These are phyloP conservation scores for Xanthorhoe spadicearia DNA, from an alignment of 2,888 invertebrate genomes.

Conservation along the genomic window DNA sequence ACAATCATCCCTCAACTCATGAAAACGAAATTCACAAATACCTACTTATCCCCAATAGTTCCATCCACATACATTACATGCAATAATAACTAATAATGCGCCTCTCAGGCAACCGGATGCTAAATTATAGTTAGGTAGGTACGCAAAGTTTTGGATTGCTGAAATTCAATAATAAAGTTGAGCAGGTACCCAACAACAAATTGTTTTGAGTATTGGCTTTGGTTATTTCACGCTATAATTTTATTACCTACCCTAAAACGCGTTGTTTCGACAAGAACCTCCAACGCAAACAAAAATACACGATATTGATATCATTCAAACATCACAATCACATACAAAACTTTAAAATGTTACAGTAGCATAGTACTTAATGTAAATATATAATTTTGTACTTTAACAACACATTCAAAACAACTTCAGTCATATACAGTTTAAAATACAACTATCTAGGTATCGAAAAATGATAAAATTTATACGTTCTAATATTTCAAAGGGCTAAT, in stretches of 20 bases:
- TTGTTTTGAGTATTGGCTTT: slow-evolving; percentile 71
- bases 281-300: slow-evolving; percentile 24
- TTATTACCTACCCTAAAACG: slow-evolving; percentile 61
- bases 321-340: slow-evolving; percentile 18
- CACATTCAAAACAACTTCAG: slow-evolving; percentile 29
- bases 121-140: slow-evolving; percentile 1
- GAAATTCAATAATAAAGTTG: slow-evolving; percentile 27
- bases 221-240: slow-evolving; percentile 73
- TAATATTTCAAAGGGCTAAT: not conserved
- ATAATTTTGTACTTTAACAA: slow-evolving; percentile 34
- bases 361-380: slow-evolving; percentile 15
- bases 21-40: slow-evolving; percentile 26
- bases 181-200: slow-evolving; percentile 51
- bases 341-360: slow-evolving; percentile 19
- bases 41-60: not conserved
- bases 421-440: slow-evolving; percentile 18
- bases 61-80: not conserved
- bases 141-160: slow-evolving; percentile 13
- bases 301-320: slow-evolving; percentile 15
- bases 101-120: slow-evolving; percentile 12
- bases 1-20: slow-evolving; percentile 7
- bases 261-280: slow-evolving; percentile 29
- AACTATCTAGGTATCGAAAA: slow-evolving; percentile 5
- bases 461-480: not conserved
- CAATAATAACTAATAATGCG: slow-evolving; percentile 7